Conservation (phyloP, 2,797 vertebrate species). For the Coluber constrictor region DNA sequence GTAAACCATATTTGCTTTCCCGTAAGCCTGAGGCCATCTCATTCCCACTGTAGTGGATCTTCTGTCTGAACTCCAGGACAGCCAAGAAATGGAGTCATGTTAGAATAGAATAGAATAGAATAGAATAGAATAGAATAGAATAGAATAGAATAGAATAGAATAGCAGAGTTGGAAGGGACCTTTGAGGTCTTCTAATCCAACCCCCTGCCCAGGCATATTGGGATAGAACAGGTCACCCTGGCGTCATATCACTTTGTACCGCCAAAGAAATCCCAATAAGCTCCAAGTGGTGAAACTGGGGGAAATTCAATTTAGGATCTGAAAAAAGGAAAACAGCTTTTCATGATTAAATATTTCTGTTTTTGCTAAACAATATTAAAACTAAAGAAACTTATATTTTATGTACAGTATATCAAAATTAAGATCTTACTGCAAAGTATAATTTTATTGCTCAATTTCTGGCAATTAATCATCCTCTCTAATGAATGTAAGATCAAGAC, state of each 20-base stretch:
- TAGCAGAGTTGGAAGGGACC: too few relatives aligned
- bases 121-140: too few relatives aligned
- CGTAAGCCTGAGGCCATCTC: not conserved
- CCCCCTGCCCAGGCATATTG: not conserved
- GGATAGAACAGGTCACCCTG: not conserved
- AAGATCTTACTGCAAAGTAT: not conserved
- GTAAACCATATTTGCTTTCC: not conserved
- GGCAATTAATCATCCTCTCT: not conserved
- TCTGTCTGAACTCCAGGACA: not conserved
- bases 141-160: too few relatives aligned
- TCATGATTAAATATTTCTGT: not conserved
- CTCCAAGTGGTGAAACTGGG: not conserved
- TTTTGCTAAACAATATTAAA: not conserved
- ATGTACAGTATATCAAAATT: not conserved
- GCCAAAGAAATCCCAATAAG: not conserved
- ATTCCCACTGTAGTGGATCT: not conserved
- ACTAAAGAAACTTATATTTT: not conserved
- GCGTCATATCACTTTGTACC: not conserved
- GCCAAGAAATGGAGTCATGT: not conserved
- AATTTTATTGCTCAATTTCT: not conserved
- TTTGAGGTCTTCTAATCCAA: too few relatives aligned
- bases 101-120: not conserved
- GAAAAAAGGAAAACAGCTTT: not conserved
- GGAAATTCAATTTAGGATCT: not conserved
- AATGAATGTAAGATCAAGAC: not conserved